Evolutionary conservation across 2,113 vertebrate genomes (phyloP).

Genomic region (Pagrus major): DNA sequence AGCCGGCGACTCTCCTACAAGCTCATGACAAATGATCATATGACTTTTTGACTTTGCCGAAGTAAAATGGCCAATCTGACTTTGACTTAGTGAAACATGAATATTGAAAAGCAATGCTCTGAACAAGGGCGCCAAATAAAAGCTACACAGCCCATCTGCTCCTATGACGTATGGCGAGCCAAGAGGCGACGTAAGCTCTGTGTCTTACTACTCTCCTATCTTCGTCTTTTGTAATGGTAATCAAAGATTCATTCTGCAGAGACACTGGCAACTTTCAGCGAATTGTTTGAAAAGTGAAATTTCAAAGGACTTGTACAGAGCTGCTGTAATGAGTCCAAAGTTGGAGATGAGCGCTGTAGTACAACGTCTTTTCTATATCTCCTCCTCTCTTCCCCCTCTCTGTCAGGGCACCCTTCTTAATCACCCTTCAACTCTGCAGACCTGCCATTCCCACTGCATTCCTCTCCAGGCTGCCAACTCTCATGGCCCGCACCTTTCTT

Average conservation of each 20-base stretch:
- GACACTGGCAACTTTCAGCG: constrained; percentile 52
- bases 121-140: constrained; percentile 51
- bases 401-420: constrained; percentile 69
- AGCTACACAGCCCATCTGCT: constrained; percentile 51
- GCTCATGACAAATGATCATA: constrained; percentile 7
- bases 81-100: constrained; percentile 32
- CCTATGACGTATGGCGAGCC: constrained; percentile 16
- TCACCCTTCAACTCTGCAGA: constrained; percentile 74
- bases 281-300: constrained; percentile 64
- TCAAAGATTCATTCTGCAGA: constrained; percentile 56
- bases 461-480: constrained; percentile 64
- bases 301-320: constrained; percentile 62
- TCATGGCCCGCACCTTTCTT: constrained; percentile 45
- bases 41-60: constrained; percentile 53
- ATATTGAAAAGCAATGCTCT: constrained; percentile 28
- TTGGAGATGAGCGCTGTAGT: constrained; percentile 52
- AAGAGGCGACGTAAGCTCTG: constrained; percentile 28
- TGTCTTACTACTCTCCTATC: constrained; percentile 28
- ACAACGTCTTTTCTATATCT: constrained; percentile 45
- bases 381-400: constrained; percentile 15
- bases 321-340: constrained; percentile 65
- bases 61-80: constrained; percentile 46
- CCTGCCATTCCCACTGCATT: constrained; percentile 59
- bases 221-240: constrained; percentile 65
- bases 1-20: background rate